Conservation (phyloP, 2,888 invertebrate species). For the Scaptomyza reducta region DNA sequence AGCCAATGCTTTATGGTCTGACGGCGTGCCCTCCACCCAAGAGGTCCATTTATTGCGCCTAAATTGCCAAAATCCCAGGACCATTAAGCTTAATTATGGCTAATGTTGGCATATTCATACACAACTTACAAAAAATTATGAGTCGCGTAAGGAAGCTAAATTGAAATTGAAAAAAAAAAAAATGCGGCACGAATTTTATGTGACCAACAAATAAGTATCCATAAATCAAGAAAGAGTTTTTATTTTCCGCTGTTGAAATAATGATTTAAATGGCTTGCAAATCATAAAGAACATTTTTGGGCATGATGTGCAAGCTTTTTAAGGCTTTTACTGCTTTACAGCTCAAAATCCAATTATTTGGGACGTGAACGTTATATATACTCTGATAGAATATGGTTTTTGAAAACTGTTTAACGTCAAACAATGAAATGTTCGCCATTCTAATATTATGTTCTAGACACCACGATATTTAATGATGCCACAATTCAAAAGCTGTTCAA, state of each 20-base stretch:
- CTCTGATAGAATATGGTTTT: not conserved
- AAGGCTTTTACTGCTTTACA: not conserved
- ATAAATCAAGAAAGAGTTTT: not conserved
- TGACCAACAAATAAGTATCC: not conserved
- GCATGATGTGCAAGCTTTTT: not conserved
- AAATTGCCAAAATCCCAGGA: conserved; percentile 74
- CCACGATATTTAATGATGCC: not conserved
- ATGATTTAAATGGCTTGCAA: not conserved
- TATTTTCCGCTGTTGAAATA: not conserved
- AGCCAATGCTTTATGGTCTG: conserved; percentile 69
- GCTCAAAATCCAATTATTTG: not conserved
- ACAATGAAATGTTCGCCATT: not conserved
- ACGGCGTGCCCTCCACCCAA: conserved; percentile 40
- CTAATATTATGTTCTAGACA: not conserved
- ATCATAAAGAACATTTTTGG: too few species aligned
- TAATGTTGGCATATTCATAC: conserved; percentile 35
- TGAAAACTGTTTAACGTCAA: not conserved
- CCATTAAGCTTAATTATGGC: conserved; percentile 78
- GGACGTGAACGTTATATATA: too few species aligned
- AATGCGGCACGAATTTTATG: not conserved
- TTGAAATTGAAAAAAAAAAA: conserved; percentile 2
- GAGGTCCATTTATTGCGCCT: conserved; percentile 65
- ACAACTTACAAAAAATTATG: conserved; percentile 9
- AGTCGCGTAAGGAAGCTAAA: not conserved
- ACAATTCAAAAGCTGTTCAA: not conserved